A percentile compares a stretch with the other conserved stretches of the same genome.
Evolutionary conservation across 1,140 invertebrate species (phyloP).

Genomic region (Brachionus sp.): DNA sequence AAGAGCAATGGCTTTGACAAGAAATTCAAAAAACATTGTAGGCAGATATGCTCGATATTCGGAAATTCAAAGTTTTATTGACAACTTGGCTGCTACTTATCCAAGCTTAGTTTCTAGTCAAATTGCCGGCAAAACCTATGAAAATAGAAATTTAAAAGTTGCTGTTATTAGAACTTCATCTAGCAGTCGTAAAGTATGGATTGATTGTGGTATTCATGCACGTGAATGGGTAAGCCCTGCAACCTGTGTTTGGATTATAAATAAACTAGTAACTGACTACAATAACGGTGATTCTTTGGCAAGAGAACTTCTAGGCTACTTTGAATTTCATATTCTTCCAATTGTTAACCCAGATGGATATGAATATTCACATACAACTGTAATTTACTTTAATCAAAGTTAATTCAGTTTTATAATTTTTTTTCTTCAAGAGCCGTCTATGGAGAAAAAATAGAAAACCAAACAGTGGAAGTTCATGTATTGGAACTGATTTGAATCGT

Average conservation of each 20-base stretch:
- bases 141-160: constrained; percentile 37
- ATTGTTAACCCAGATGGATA: constrained; percentile 46
- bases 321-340: constrained; percentile 39
- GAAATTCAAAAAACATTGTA: constrained; percentile 7
- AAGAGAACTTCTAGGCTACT: neutral
- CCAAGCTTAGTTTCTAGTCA: neutral
- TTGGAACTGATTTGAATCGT: constrained; percentile 44
- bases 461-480: constrained; percentile 4
- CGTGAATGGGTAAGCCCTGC: constrained; percentile 57
- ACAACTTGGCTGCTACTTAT: constrained; percentile 3
- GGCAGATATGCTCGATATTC: constrained; percentile 7
- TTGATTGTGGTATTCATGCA: constrained; percentile 45
- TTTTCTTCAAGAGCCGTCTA: constrained; percentile 24
- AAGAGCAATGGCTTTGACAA: neutral
- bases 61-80: constrained; percentile 42
- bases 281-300: neutral
- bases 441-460: constrained; percentile 47
- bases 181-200: constrained; percentile 15
- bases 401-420: neutral
- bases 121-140: constrained; percentile 5
- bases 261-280: constrained; percentile 30
- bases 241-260: constrained; percentile 42
- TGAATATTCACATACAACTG: constrained; percentile 13
- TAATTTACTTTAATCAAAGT: neutral
- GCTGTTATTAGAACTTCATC: neutral